Evolutionary conservation across 2,888 invertebrate genomes (phyloP).

Genomic region (Aspidiotus rigidus): DNA sequence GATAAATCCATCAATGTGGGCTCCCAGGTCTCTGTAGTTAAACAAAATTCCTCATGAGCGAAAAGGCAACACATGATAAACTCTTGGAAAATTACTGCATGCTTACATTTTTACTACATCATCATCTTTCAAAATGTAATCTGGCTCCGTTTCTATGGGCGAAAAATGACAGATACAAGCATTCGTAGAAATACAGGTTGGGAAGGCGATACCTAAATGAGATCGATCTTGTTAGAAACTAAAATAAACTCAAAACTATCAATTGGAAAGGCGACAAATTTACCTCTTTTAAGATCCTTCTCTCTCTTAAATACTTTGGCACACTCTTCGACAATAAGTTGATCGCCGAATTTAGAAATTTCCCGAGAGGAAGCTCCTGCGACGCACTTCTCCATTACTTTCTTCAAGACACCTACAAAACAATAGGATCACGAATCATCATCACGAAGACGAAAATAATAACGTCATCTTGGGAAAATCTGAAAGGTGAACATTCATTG

Average conservation of each 20-base stretch:
- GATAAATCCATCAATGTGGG: conserved; percentile 97
- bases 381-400: conserved; percentile 76
- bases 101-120: conserved; percentile 82
- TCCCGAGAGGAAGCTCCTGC: conserved; percentile 80
- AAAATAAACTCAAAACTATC: background rate
- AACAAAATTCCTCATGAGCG: conserved; percentile 6
- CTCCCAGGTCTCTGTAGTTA: conserved; percentile 78
- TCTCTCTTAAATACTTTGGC: conserved; percentile 96
- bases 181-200: conserved; percentile 96
- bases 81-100: conserved; percentile 15
- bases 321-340: conserved; percentile 77
- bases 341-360: conserved; percentile 87
- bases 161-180: conserved; percentile 99
- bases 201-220: conserved; percentile 74
- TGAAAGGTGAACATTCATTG: too few relatives aligned
- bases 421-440: conserved; percentile 33
- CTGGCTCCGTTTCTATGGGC: conserved; percentile 85
- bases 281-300: conserved; percentile 93
- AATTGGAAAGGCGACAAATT: background rate
- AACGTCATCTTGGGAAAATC: too few relatives aligned
- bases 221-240: conserved; percentile 5
- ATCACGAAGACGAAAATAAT: too few relatives aligned
- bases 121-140: conserved; percentile 73
- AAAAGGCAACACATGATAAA: conserved; percentile 36
- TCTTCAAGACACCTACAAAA: conserved; percentile 75